Evolutionary conservation across 1,140 invertebrate species (phyloP), one percentile per base, ranked within the genome.

Genomic region (Drosophila bocki): DNA sequence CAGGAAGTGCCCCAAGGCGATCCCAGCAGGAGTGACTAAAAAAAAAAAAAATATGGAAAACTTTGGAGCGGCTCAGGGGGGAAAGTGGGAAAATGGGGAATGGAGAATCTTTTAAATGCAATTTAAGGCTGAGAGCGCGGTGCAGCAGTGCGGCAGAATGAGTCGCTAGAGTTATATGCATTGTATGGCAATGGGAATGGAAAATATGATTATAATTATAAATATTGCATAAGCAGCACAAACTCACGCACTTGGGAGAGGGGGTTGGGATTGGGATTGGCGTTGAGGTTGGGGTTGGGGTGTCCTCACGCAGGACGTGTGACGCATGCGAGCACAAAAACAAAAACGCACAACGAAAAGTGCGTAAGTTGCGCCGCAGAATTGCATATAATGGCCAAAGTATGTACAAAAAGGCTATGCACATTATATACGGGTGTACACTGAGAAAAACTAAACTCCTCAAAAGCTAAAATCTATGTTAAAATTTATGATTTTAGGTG

Each of bases 311-410:
- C 80, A 82, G 77, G 57, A 80, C 81, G 67, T 51, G 70, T 74
- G 68, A 80, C 85, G 72, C 85, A 88, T 84, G 85, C 68, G 37
- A 72, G 69, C 85, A 79, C 77, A 80, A 78, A 88, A 69, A 88
- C 56, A 80, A 88, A 78, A 80, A 79, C 65, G 45, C 45, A 63
- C 42, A 71, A 74, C 70, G 76, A 88, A 87, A 87, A 90, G 84
- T 87, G 84, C 85, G 85, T 87, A 88, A 80, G 57, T 71, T 75
- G 59, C 47, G 59, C 62, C 59, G 60, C 54, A 84, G 62, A 86
- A 85, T 71, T 63, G 75, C 75, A 82, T 70, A 77, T 82, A 70
- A 82, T 75, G 59, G 56, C 35, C 39, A 41, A 71, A 61, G 64
- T 71, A 78, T 70, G 42, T 79, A 64, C 26, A 71, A 53, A 44